A percentile compares a stretch with the other conserved stretches of the same genome.
Conservation (phyloP, 2,113 vertebrate genomes). For the Burhinus oedicnemus region DNA sequence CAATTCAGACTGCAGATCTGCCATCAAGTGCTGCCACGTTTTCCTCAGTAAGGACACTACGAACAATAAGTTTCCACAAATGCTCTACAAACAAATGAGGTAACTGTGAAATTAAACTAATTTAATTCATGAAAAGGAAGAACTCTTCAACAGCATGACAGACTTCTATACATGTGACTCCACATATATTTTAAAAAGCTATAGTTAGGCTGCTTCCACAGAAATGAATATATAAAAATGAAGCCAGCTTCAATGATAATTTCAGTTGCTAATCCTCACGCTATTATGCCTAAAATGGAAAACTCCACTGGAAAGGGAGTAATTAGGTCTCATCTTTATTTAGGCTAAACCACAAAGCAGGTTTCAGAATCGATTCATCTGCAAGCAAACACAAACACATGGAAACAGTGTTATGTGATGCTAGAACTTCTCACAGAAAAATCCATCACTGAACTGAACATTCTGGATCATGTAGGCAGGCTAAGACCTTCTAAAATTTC, state of each 20-base stretch:
- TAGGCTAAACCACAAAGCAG: not conserved
- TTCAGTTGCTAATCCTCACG: not conserved
- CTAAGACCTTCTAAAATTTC: not conserved
- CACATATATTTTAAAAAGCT: not conserved
- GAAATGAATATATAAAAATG: not conserved
- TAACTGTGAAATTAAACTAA: not conserved
- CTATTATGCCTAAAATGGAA: not conserved
- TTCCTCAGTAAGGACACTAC: not conserved
- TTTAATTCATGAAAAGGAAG: not conserved
- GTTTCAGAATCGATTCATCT: not conserved
- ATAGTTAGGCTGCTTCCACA: not conserved
- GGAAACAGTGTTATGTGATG: not conserved
- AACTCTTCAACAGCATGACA: not conserved
- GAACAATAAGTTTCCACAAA: not conserved
- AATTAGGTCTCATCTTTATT: not conserved
- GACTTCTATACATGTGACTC: not conserved
- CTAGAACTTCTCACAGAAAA: not conserved
- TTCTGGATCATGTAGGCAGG: fast-evolving
- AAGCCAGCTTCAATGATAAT: not conserved
- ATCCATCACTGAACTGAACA: not conserved
- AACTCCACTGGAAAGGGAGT: not conserved
- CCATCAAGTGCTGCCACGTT: fast-evolving
- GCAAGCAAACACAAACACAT: not conserved
- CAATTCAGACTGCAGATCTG: not conserved
- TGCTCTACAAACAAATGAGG: not conserved